Evolutionary conservation across 2,113 vertebrate species (phyloP), one percentile per base, ranked within the genome.

Genomic region (Perccottus glenii): DNA sequence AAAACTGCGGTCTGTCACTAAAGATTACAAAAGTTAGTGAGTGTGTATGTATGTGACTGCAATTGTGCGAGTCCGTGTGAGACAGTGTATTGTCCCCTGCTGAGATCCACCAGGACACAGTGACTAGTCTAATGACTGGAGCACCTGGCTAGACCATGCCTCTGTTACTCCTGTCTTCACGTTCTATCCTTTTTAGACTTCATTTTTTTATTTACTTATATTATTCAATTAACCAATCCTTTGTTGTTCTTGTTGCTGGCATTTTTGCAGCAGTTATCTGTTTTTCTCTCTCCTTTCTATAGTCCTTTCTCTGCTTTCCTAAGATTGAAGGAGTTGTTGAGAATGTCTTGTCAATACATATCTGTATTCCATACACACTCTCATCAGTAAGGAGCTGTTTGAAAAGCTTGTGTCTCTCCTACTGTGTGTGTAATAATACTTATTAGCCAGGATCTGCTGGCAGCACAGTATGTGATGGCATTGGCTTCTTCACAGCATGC

Each of bases 341-440:
- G 72, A 88, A 81, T 82, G 77, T 80, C 62, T 75, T 42, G 46
- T 87, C 83, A 68, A 85, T 89, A 76, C 75, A 87, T 85, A 81
- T 88, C 80, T 89, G 72, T 67, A 80, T 75, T 84, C 75, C 56
- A 33, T 70, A 45, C 73, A 70, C 64, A 61, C 47, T 47, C 62
- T 47, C 49, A 73, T 85, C 87, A 72, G 86, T 84, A 81, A 77
- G 47, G 32, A 80, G 57, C 11, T 72, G 45, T 48, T 58, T 55
- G 67, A 48, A 64, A 72, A 73, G 52, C 61, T 11, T 66, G 70
- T 70, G 62, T 67, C 51, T 42, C 42, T 67, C 67, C 49, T 67
- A 60, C 49, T 66, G 72, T 84, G 76, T 78, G 75, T 78, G 91
- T 87, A 91, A 92, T 91, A 82, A 86, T 93, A 80, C 91, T 91